These are phyloP conservation scores for Gymnocheta viridis DNA, from an alignment of 2,888 invertebrate genomes.

Conservation along the genomic window DNA sequence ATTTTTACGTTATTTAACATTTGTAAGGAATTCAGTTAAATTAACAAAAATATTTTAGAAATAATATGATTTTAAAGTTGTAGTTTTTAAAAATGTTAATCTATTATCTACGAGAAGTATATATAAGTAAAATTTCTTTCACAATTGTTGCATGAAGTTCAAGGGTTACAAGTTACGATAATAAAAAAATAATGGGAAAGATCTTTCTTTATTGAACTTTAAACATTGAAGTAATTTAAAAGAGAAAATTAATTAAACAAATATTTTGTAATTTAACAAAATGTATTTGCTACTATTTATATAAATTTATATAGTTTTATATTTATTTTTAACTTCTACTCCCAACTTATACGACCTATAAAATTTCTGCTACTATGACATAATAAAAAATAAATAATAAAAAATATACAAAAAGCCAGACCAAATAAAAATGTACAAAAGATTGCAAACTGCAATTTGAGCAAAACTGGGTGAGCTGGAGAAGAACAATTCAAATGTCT, in stretches of 20 bases:
- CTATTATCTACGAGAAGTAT: no score
- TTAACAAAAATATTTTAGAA: background rate
- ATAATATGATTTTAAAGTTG: background rate
- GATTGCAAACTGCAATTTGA: conserved; percentile 18
- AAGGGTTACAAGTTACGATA: no score
- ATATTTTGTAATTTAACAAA: background rate
- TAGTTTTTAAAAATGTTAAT: no score
- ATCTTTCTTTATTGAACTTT: no score
- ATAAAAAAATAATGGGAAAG: no score
- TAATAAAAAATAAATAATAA: background rate
- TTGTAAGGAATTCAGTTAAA: background rate
- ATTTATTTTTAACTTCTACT: conserved; percentile 41
- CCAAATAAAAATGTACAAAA: conserved; percentile 33
- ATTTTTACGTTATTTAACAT: background rate
- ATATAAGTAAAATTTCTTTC: no score
- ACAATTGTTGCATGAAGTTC: no score
- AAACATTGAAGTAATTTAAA: no score
- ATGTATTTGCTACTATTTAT: background rate
- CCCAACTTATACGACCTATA: conserved; percentile 50
- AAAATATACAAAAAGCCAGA: background rate
- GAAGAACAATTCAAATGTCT: conserved; percentile 27
- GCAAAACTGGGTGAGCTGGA: conserved; percentile 12
- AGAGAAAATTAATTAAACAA: background rate
- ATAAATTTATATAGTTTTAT: conserved; percentile 13
- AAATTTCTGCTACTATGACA: conserved; percentile 43